Evolutionary conservation across 1,140 invertebrate species (phyloP), one percentile per base, ranked within the genome.

Genomic region (Lethrus apterus): DNA sequence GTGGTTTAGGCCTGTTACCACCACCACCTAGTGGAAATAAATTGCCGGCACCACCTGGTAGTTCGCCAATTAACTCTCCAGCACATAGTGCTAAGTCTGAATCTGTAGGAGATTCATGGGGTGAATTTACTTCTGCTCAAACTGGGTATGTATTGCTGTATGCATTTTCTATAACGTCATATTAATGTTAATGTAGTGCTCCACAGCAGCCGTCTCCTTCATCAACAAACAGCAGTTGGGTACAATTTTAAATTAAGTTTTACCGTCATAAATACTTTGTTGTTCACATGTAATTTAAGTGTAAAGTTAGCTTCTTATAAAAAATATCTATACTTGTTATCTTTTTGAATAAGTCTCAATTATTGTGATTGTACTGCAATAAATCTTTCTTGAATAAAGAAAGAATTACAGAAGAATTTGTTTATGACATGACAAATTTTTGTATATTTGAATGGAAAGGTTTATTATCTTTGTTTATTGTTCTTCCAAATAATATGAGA

Each of bases 11-110:
- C 15, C 73, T 81, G 21, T 72, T 91, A 20, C 89, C 90, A 45
- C 91, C 92, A 31, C 90, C 90, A 20, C 88, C 90, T 19, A 84
- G 87, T 14, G 83, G 75, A 34, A 78, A 78, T 50, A 79, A 80
- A 50, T 79, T 80, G 10, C 80, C 79, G 0, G 83, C 82, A 23
- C 81, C 83, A 11, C 79, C 81, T 33, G 82, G 86, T 58, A 79
- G 74, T 51, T 69, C 69, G 33, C 70, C 73, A 33, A 69, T 72
- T 10, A 64, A 67, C 15, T 72, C 72, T 48, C 68, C 71, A 48
- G 69, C 70, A 40, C 72, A 71, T 53, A 69, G 73, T 31, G 56
- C 68, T 40, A 60, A 65, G 54, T 52, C 70, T 26, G 69, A 68
- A 45, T 71, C 74, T 7, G 77, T 81, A 51, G 53, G 49, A 10